Evolutionary conservation across 2,113 vertebrate genomes (phyloP).

Genomic region (Condylura cristata): DNA sequence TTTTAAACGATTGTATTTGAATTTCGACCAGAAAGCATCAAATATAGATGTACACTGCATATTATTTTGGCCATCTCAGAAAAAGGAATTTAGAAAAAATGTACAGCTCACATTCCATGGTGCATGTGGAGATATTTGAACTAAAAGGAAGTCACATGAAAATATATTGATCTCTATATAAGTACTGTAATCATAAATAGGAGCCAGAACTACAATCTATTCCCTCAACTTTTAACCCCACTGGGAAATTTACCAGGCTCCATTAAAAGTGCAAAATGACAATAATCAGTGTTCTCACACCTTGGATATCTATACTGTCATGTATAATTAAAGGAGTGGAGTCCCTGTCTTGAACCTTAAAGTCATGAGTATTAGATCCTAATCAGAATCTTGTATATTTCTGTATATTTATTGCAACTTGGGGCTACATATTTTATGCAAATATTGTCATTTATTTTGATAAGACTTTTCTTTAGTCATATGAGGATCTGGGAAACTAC

Average conservation of each 20-base stretch:
- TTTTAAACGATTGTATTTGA: not conserved
- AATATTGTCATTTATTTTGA: conserved; percentile 20
- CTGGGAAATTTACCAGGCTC: not conserved
- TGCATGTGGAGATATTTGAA: not conserved
- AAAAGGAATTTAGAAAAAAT: conserved; percentile 9
- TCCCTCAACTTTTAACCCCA: conserved; percentile 21
- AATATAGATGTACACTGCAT: not conserved
- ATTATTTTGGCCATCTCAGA: conserved; percentile 17
- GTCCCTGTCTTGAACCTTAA: not conserved
- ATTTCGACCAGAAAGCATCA: not conserved
- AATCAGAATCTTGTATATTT: not conserved
- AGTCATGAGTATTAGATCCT: not conserved
- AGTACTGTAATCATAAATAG: conserved; percentile 13
- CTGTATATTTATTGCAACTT: not conserved
- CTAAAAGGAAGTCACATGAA: not conserved
- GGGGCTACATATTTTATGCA: not conserved
- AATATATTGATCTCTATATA: not conserved
- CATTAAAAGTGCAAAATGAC: not conserved
- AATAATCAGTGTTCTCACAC: not conserved
- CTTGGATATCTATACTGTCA: not conserved
- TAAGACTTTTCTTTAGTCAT: conserved; percentile 18
- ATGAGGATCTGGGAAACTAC: not conserved
- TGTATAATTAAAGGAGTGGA: not conserved
- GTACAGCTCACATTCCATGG: not conserved
- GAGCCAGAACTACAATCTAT: not conserved